Conservation (phyloP, 1,140 invertebrate genomes). For the Eurosta solidaginis region DNA sequence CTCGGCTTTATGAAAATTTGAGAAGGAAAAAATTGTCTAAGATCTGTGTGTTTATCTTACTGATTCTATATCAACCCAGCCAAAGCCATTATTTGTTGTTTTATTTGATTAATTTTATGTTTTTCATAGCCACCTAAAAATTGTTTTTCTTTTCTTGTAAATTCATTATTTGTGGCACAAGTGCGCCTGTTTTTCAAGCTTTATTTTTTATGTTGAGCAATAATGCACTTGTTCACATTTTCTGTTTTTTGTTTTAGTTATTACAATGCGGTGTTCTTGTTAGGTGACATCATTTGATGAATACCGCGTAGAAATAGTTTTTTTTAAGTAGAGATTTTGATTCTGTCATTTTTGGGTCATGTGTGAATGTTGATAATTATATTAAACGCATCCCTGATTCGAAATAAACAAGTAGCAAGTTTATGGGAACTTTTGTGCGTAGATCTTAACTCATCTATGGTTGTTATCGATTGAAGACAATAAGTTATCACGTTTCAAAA, state of each 20-base stretch:
- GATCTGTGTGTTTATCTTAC: not conserved
- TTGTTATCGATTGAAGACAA: too few relatives aligned
- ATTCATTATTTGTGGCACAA: not conserved
- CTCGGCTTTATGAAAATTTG: not conserved
- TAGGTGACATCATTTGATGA: conserved; percentile 13
- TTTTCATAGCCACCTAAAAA: too few relatives aligned
- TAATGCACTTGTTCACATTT: not conserved
- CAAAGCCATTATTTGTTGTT: not conserved
- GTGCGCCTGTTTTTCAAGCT: not conserved
- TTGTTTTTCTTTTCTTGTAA: not conserved
- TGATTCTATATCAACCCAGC: too few relatives aligned
- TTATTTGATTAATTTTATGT: not conserved
- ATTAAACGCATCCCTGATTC: not conserved
- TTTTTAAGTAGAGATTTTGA: not conserved
- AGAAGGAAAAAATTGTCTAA: too few relatives aligned
- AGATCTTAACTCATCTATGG: too few relatives aligned
- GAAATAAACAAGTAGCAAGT: not conserved
- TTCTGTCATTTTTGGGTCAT: conserved; percentile 24
- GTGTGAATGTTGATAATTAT: conserved; percentile 11
- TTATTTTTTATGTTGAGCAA: not conserved
- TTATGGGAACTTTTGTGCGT: too few relatives aligned
- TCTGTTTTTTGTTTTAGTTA: not conserved
- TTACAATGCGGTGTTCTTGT: conserved; percentile 16
- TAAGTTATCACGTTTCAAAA: too few relatives aligned
- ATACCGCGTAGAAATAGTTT: not conserved